Evolutionary conservation across 2,113 vertebrate species (phyloP).

Genomic region (Albula glossodonta): DNA sequence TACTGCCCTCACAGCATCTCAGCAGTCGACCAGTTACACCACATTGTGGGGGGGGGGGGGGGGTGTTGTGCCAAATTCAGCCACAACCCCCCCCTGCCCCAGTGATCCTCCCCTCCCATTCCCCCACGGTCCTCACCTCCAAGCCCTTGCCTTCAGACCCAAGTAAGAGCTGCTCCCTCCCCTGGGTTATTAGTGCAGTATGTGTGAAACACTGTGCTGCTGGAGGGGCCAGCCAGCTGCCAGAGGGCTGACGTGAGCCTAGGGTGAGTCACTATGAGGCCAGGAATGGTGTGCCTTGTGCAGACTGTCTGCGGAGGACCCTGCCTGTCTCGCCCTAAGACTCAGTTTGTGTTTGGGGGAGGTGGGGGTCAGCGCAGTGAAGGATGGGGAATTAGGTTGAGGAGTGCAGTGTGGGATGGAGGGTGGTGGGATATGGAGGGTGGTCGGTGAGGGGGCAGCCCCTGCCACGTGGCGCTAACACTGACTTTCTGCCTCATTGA

Average conservation of each 20-base stretch:
- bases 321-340: background rate
- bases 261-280: background rate
- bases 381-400: too few relatives aligned
- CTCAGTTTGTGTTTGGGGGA: background rate
- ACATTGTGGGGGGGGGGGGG: too few relatives aligned
- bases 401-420: conserved; percentile 36
- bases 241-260: background rate
- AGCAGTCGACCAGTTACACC: background rate
- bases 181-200: background rate
- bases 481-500: conserved; percentile 63
- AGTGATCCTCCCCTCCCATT: background rate
- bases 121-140: background rate
- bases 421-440: conserved; percentile 7
- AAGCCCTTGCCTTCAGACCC: background rate
- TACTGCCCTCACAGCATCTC: background rate
- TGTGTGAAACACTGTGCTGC: background rate
- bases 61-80: background rate
- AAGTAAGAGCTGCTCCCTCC: background rate
- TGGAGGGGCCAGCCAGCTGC: background rate
- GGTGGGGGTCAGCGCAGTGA: background rate
- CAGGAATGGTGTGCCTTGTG: background rate
- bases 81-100: background rate
- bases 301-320: background rate
- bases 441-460: conserved; percentile 11
- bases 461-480: conserved; percentile 48